phyloP scores from a whole-genome alignment of 1,140 invertebrate genomes.

The Meloidogyne exigua region DNA sequence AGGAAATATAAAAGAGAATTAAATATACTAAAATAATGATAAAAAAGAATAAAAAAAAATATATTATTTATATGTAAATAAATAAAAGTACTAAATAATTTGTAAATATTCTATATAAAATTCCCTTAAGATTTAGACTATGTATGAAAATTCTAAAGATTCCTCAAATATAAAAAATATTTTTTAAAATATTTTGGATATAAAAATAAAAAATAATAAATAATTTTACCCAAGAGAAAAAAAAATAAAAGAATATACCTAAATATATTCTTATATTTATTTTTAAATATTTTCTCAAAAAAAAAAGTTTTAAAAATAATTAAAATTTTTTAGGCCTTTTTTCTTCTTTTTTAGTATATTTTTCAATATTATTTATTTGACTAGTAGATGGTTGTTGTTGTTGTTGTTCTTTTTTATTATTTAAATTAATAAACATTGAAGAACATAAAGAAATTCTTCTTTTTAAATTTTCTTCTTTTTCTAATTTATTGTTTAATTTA shows the following conservation, averaged over 20 bases:
- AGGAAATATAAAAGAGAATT: too few species aligned
- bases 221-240: not conserved
- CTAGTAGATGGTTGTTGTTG: not conserved
- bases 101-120: too few species aligned
- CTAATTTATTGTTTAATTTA: not conserved
- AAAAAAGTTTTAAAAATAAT: not conserved
- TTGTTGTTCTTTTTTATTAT: not conserved
- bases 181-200: not conserved
- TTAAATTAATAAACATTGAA: not conserved
- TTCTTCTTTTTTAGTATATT: too few species aligned
- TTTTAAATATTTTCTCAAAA: not conserved
- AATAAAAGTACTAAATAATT: too few species aligned
- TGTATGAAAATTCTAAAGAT: too few species aligned
- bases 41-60: too few species aligned
- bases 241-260: not conserved
- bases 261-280: too few species aligned
- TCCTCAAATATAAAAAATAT: not conserved
- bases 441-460: not conserved
- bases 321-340: too few species aligned
- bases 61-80: too few species aligned
- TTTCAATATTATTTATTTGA: not conserved
- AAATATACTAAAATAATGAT: too few species aligned
- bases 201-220: not conserved
- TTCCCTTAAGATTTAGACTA: too few species aligned
- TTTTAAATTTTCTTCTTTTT: not conserved